Base-by-base conservation (phyloP, 2,888 invertebrate genomes). In the Apamea epomidion region DNA sequence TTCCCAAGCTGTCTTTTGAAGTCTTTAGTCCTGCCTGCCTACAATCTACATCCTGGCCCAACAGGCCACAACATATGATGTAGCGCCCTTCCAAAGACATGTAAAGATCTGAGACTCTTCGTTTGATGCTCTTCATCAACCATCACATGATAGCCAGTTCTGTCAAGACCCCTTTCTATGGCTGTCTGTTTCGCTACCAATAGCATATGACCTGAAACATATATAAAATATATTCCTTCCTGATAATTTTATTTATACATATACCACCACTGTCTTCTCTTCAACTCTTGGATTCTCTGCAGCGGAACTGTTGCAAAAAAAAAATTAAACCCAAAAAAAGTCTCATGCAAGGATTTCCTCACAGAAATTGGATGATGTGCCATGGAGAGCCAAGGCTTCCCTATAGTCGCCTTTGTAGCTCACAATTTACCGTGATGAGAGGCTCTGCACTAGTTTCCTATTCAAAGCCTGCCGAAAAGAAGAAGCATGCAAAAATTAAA, bases 161-260 rank as follows among this genome's bases (percentile, higher is more conserved):
- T 83, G 16, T 88, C 95, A 51, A 99, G 95, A 7, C 98, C 98
- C 89, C 98, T 97, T 82, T 98, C 96, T 76, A 97, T 97, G 0
- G 99, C 99, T 68, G 99, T 97, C 91, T 98, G 98, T 81, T 97
- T 98, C 0, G 99, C 99, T 32, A 98, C 98, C 62, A 98, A 89
- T 95, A 99, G 96, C 83, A 99, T 95, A 93, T 99, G 99, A 0
- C 99, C 98, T 96, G 93, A 21, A 94, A 94, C 54, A 74, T 84
- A 74, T 84, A 68, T 37, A 62, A 80, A 71, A 71, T 29, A 21
- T 54, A 54, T 10, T 37, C 21, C 4, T 45, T 37, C 21, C 7
- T 45, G 25, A 32, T 2, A 69, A 42, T 42, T 29, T 14, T 25
- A 25, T 1, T 32, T 29, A 64, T 64, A 29, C 29, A 29, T 62